Percentiles rank a stretch among this genome's conserved stretches.
These are phyloP conservation scores for Sander lucioperca DNA, from an alignment of 2,113 vertebrate genomes.

Conservation along the genomic window DNA sequence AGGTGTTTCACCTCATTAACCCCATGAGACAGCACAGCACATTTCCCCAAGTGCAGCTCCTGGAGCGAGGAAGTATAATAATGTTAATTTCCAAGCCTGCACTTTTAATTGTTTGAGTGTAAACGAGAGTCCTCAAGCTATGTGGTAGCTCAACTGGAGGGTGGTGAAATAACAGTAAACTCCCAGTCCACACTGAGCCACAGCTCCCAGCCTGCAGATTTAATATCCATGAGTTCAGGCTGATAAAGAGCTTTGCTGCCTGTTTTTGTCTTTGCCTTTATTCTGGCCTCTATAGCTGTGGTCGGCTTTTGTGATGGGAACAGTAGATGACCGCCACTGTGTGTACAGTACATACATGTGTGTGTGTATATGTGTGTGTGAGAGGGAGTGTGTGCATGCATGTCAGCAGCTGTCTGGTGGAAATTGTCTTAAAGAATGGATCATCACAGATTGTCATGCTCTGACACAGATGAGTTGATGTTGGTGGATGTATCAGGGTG, in stretches of 20 bases:
- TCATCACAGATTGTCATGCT: constrained; percentile 27
- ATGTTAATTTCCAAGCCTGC: constrained; percentile 59
- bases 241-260: constrained; percentile 57
- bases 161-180: constrained; percentile 46
- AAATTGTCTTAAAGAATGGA: constrained; percentile 32
- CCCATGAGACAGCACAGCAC: constrained; percentile 71
- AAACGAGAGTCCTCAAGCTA: constrained; percentile 49
- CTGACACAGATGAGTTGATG: constrained; percentile 43
- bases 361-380: not conserved
- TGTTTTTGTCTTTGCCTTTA: constrained; percentile 41
- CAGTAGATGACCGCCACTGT: constrained; percentile 37
- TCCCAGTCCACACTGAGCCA: constrained; percentile 40
- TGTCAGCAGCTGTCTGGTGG: constrained; percentile 24
- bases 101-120: constrained; percentile 73
- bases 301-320: constrained; percentile 26
- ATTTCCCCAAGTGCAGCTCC: constrained; percentile 71
- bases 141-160: constrained; percentile 51
- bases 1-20: constrained; percentile 78
- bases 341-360: constrained; percentile 8
- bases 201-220: constrained; percentile 47
- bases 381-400: not conserved
- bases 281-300: constrained; percentile 40
- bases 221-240: constrained; percentile 44
- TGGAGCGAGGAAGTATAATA: constrained; percentile 55
- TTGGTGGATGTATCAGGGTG: no score